Conservation (phyloP, 2,888 invertebrate species). For the Pollenia labialis region DNA sequence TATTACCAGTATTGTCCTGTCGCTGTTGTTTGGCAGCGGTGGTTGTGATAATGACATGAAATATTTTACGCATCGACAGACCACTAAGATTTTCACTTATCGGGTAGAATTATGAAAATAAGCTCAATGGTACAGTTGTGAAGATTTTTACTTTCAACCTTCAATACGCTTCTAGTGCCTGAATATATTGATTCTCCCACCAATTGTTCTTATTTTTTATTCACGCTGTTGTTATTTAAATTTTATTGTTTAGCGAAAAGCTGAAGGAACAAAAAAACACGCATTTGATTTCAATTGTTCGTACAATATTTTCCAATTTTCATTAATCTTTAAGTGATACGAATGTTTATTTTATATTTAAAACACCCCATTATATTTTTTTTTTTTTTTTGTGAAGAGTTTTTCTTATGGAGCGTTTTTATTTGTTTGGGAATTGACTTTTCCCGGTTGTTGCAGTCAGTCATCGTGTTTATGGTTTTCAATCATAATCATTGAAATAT, state of each 20-base stretch:
- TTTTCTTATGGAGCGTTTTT: slow-evolving; percentile 30
- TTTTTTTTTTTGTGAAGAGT: background rate
- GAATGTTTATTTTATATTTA: slow-evolving; percentile 60
- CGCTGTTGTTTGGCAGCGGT: slow-evolving; percentile 23
- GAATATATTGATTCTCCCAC: slow-evolving; percentile 55
- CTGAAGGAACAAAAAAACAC: background rate
- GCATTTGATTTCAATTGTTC: slow-evolving; percentile 38
- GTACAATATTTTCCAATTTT: slow-evolving; percentile 67
- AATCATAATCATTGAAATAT: slow-evolving; percentile 60
- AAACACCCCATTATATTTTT: slow-evolving; percentile 35
- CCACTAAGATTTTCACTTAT: slow-evolving; percentile 58
- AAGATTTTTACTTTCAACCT: slow-evolving; percentile 46
- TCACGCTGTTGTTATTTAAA: slow-evolving; percentile 66
- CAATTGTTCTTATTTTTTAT: slow-evolving; percentile 7
- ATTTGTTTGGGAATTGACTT: slow-evolving; percentile 66
- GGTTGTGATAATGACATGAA: slow-evolving; percentile 70
- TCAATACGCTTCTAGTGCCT: slow-evolving; percentile 27
- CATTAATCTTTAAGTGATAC: slow-evolving; percentile 73
- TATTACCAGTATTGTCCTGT: slow-evolving; percentile 49
- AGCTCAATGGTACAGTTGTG: slow-evolving; percentile 16
- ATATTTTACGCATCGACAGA: slow-evolving; percentile 72
- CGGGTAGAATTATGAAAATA: background rate
- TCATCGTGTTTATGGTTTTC: slow-evolving; percentile 62
- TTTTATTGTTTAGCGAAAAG: slow-evolving; percentile 63
- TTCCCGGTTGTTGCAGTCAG: slow-evolving; percentile 44